Conservation (phyloP, 2,113 vertebrate species). For the Paramisgurnus dabryanus region DNA sequence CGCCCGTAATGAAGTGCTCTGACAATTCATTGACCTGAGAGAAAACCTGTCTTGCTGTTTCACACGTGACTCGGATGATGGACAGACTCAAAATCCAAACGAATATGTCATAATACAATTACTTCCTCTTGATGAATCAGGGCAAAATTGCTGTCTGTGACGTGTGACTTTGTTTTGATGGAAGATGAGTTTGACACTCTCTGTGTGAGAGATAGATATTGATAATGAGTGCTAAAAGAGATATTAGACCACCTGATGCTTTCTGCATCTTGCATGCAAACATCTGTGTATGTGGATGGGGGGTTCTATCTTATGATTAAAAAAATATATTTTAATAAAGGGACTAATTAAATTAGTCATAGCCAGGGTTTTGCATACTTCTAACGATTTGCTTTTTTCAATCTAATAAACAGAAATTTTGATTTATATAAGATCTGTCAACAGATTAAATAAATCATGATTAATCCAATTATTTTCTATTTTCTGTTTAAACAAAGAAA, state of each 20-base stretch:
- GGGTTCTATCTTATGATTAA: neutral
- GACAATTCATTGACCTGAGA: slow-evolving; percentile 40
- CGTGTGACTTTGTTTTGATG: neutral
- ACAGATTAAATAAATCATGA: too few species aligned
- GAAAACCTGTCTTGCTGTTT: slow-evolving; percentile 23
- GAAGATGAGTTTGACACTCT: neutral
- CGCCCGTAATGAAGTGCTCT: slow-evolving; percentile 27
- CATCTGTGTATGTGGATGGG: neutral
- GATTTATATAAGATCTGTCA: too few species aligned
- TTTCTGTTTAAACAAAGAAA: too few species aligned
- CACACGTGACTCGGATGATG: slow-evolving; percentile 25
- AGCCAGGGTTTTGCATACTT: too few species aligned
- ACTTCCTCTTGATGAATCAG: neutral
- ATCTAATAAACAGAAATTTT: too few species aligned
- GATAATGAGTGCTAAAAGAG: slow-evolving; percentile 2
- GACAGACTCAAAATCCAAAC: slow-evolving; percentile 25
- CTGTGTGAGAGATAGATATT: slow-evolving; percentile 5
- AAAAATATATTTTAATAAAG: too few species aligned
- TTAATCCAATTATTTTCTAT: too few species aligned
- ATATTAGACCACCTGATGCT: neutral
- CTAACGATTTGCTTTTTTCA: too few species aligned
- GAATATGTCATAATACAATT: slow-evolving; percentile 16
- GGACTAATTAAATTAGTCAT: too few species aligned
- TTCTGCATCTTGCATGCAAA: neutral
- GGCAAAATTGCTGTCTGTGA: neutral